Percentiles rank a stretch among this genome's conserved stretches.
These are phyloP conservation scores for Sinocyclocheilus grahami DNA, from an alignment of 2,113 vertebrate species.

Conservation along the genomic window DNA sequence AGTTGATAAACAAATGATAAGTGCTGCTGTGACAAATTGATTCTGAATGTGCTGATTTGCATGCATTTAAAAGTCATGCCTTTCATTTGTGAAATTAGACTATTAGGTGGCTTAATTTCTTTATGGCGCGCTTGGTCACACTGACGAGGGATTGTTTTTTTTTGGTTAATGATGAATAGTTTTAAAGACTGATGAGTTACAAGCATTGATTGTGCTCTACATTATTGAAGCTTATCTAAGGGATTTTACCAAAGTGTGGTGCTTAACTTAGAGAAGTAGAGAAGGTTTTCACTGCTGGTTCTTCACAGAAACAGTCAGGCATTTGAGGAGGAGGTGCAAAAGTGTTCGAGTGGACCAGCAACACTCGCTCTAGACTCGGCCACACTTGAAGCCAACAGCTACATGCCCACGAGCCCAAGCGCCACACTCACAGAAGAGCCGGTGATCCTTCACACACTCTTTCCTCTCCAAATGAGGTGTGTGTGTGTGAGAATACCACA, in stretches of 20 bases:
- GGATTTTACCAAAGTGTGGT: background rate
- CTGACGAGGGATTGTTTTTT: background rate
- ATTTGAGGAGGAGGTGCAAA: constrained; percentile 48
- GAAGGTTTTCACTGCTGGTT: background rate
- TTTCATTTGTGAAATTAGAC: constrained; percentile 19
- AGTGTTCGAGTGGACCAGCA: background rate
- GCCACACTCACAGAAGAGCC: background rate
- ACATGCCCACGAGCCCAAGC: background rate
- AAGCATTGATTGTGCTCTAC: too few relatives aligned
- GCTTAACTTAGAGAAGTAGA: too few relatives aligned
- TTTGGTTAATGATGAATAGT: background rate
- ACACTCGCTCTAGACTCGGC: background rate
- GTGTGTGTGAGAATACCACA: background rate
- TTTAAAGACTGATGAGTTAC: background rate
- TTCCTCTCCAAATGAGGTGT: background rate
- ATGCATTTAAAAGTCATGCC: constrained; percentile 43
- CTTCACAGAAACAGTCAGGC: constrained; percentile 63
- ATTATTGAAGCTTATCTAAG: background rate
- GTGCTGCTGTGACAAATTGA: constrained; percentile 10
- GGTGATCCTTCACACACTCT: background rate
- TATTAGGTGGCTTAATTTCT: background rate
- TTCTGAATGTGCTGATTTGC: constrained; percentile 34
- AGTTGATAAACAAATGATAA: background rate
- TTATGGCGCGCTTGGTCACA: background rate
- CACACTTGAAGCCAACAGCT: constrained; percentile 3